Evolutionary conservation across 2,797 vertebrate species (phyloP).

Genomic region (Falco rusticolus): DNA sequence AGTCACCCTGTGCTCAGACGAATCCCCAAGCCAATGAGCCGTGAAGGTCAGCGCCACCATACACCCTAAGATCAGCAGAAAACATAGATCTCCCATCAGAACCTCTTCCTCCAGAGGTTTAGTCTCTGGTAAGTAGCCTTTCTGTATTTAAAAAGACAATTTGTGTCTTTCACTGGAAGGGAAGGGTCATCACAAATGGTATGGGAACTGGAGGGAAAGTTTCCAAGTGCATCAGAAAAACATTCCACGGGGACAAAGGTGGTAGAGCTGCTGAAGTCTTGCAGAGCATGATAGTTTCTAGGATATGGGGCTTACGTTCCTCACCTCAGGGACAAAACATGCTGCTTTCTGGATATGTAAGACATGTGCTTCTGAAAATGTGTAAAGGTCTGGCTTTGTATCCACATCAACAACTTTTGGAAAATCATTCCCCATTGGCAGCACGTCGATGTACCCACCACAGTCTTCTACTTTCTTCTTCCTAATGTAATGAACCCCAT

Average conservation of each 20-base stretch:
- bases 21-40: background rate
- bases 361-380: rapidly evolving
- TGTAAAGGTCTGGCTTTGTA: background rate
- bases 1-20: background rate
- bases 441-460: background rate
- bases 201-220: background rate
- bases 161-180: background rate
- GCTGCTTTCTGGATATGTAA: background rate
- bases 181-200: background rate
- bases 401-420: background rate
- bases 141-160: background rate
- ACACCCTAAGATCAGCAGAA: background rate
- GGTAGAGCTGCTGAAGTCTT: background rate
- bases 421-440: background rate
- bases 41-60: background rate
- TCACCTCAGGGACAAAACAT: background rate
- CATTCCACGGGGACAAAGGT: background rate
- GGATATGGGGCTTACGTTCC: background rate
- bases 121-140: background rate
- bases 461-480: background rate
- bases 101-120: background rate
- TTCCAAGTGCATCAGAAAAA: background rate
- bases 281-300: background rate
- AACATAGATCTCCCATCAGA: background rate
- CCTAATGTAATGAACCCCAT: background rate